Base-by-base conservation (phyloP, 2,888 invertebrate genomes). In the Ochlodes sylvanus region DNA sequence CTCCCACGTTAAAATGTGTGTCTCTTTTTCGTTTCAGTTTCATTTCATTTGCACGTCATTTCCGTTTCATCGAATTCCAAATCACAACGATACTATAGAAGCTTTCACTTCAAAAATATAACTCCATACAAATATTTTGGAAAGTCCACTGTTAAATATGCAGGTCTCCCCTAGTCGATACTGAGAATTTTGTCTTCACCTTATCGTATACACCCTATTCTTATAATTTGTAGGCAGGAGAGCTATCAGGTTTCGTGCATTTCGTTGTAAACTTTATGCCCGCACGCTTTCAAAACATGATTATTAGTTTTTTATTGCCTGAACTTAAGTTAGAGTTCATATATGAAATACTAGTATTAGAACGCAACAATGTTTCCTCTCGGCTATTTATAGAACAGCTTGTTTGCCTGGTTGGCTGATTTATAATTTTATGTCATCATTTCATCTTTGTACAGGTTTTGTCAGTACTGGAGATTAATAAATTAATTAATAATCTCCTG, bases 261-360 rank as follows among this genome's bases (percentile, higher is more conserved):
- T 15, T 47, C 17, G 17, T 47, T 47, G 15, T 47, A 47, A 47
- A 47, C 15, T 7, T 47, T 47, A 17, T 47, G 44, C 44, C 17
- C 17, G 44, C 44, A 47, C 17, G 44, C 44, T 47, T 47, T 47
- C 17, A 17, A 47, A 47, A 17, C 44, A 47, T 47, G 44, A 47
- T 47, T 15, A 17, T 47, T 47, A 15, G 15, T 47, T 47, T 47
- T 47, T 17, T 47, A 47, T 17, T 47, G 7, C 6, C 17, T 17
- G 2, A 47, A 47, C 44, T 17, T n/a, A 44, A 15, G 44, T 6
- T 15, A 15, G 7, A 15, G 15, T 44, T 15, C 44, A 44, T 44
- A 44, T 7, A 7, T 12, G 44, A n/a, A 44, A n/a, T 44, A 5
- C 44, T 15, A 15, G 15, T 15, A 47, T 47, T 47, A 17, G 17